Evolutionary conservation across 2,113 vertebrate genomes (phyloP).

Genomic region (Cebus imitator): DNA sequence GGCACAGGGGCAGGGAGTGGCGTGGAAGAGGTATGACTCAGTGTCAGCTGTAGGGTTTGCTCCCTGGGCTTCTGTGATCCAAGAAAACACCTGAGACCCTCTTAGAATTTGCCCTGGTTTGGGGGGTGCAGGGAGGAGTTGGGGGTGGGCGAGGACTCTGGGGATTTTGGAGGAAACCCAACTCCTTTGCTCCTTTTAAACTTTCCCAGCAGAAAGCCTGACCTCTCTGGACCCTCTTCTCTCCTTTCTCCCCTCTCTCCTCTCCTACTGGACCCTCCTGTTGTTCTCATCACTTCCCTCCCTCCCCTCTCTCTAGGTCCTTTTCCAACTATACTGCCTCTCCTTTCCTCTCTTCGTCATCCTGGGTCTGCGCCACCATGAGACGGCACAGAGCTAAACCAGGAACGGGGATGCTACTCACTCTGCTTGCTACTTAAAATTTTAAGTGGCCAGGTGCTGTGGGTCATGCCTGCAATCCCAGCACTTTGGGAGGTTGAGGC

Average conservation of each 20-base stretch:
- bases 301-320: not conserved
- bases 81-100: not conserved
- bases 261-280: rapidly evolving
- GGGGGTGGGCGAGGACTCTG: not conserved
- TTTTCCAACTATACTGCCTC: not conserved
- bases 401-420: not conserved
- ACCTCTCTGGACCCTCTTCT: not conserved
- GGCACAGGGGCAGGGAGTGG: not conserved
- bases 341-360: not conserved
- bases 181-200: not conserved
- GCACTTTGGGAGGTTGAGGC: too few relatives aligned
- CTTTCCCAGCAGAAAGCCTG: not conserved
- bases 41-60: not conserved
- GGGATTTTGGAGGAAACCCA: not conserved
- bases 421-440: not conserved
- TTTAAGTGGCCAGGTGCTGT: not conserved
- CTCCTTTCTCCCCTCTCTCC: rapidly evolving
- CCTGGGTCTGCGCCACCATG: not conserved
- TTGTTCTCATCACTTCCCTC: too few relatives aligned
- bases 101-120: not conserved
- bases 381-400: not conserved
- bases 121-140: not conserved
- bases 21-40: not conserved
- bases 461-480: too few relatives aligned
- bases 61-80: not conserved